These are phyloP conservation scores for Ips typographus DNA, from an alignment of 1,140 invertebrate genomes.

Conservation along the genomic window DNA sequence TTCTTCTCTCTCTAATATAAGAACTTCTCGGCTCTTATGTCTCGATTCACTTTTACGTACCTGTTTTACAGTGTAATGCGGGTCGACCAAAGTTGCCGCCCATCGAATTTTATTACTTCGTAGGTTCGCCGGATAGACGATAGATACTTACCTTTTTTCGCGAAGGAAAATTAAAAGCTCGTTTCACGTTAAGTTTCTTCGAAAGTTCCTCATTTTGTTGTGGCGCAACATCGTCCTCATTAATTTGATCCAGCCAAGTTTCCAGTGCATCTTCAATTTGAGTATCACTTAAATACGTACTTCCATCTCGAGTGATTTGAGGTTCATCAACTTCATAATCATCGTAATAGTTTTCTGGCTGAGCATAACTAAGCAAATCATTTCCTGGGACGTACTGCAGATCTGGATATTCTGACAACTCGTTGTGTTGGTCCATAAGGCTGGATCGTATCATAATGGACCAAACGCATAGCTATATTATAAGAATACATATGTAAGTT, in stretches of 20 bases:
- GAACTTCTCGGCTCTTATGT: too few relatives aligned
- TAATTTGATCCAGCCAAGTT: background rate
- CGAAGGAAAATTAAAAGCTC: background rate
- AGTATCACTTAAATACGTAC: background rate
- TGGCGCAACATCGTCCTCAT: background rate
- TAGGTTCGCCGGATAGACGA: too few relatives aligned
- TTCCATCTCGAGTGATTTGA: background rate
- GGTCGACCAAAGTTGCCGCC: too few relatives aligned
- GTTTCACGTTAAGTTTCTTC: background rate
- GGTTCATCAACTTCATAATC: slow-evolving; percentile 2
- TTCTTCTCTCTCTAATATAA: too few relatives aligned
- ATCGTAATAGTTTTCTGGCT: background rate
- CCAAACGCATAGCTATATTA: background rate
- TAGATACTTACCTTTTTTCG: too few relatives aligned
- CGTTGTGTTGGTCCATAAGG: background rate
- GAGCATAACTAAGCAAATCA: background rate
- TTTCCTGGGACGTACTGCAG: background rate
- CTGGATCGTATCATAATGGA: background rate
- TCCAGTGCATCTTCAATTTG: background rate
- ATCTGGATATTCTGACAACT: background rate
- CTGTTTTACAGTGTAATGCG: too few relatives aligned
- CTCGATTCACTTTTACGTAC: too few relatives aligned
- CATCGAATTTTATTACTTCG: too few relatives aligned
- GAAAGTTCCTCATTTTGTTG: background rate
- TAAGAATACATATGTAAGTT: background rate